Evolutionary conservation across 2,113 vertebrate species (phyloP).

Genomic region (Collichthys lucidus): DNA sequence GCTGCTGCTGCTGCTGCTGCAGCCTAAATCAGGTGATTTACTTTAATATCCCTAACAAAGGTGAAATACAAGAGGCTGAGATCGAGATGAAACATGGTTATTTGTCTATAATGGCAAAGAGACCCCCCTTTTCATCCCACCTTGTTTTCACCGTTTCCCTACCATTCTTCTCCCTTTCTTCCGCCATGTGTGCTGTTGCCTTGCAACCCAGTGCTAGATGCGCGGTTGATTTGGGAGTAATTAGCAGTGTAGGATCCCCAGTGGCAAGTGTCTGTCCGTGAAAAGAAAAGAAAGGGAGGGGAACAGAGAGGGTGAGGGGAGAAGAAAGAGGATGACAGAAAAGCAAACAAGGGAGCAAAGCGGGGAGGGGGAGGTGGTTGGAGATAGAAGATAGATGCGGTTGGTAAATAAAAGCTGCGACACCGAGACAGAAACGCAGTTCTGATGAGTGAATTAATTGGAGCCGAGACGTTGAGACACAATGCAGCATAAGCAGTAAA

Average conservation of each 20-base stretch:
- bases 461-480: not conserved
- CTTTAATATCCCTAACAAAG: not conserved
- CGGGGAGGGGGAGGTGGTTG: not conserved
- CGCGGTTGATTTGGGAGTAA: constrained; percentile 79
- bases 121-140: constrained; percentile 29
- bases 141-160: constrained; percentile 33
- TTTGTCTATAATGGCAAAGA: no score
- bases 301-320: constrained; percentile 26
- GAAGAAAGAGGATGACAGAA: constrained; percentile 24
- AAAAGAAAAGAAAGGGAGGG: constrained; percentile 50
- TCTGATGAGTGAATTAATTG: constrained; percentile 7
- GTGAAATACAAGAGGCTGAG: not conserved
- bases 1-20: constrained; percentile 7
- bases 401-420: no score
- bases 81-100: constrained; percentile 5
- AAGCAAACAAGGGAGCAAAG: constrained; percentile 16
- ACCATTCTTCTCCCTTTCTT: constrained; percentile 52
- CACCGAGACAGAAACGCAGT: not conserved
- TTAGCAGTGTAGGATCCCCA: constrained; percentile 76
- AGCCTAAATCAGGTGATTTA: constrained; percentile 7
- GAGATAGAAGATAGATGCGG: no score
- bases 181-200: constrained; percentile 70
- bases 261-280: constrained; percentile 57
- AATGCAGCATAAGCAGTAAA: constrained; percentile 12
- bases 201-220: constrained; percentile 59